These are phyloP conservation scores for Uria lomvia DNA, from an alignment of 2,113 vertebrate genomes.

Conservation along the genomic window DNA sequence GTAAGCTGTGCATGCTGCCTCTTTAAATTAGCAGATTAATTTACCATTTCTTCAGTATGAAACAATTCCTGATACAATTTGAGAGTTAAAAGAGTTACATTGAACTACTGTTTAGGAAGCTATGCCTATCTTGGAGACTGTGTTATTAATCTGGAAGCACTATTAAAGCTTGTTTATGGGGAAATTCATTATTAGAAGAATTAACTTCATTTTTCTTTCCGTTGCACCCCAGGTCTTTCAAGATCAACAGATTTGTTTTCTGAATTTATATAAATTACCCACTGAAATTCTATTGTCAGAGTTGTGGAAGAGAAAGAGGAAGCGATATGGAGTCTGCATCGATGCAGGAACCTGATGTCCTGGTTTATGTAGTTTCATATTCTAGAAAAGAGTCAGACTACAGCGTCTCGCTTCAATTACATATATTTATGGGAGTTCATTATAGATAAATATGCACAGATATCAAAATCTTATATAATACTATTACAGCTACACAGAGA, in stretches of 20 bases:
- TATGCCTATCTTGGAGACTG: neutral
- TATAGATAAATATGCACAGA: neutral
- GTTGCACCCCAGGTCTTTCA: neutral
- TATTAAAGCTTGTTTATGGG: neutral
- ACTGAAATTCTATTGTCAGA: neutral
- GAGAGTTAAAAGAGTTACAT: neutral
- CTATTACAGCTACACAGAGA: neutral
- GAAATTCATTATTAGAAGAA: neutral
- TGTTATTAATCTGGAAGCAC: neutral
- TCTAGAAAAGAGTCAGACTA: neutral
- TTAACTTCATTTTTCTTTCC: neutral
- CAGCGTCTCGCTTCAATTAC: neutral
- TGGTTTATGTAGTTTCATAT: neutral
- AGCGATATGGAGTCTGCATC: neutral
- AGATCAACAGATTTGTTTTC: neutral
- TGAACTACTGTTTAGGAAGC: neutral
- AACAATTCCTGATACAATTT: neutral
- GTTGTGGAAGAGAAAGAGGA: neutral
- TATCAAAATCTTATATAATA: slow-evolving; percentile 10
- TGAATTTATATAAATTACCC: neutral
- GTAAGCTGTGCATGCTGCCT: neutral
- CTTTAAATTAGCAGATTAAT: neutral
- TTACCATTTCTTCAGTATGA: neutral
- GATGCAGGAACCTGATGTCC: neutral
- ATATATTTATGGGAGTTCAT: neutral